These are phyloP conservation scores for Vimba vimba DNA, from an alignment of 2,113 vertebrate genomes.

Conservation along the genomic window DNA sequence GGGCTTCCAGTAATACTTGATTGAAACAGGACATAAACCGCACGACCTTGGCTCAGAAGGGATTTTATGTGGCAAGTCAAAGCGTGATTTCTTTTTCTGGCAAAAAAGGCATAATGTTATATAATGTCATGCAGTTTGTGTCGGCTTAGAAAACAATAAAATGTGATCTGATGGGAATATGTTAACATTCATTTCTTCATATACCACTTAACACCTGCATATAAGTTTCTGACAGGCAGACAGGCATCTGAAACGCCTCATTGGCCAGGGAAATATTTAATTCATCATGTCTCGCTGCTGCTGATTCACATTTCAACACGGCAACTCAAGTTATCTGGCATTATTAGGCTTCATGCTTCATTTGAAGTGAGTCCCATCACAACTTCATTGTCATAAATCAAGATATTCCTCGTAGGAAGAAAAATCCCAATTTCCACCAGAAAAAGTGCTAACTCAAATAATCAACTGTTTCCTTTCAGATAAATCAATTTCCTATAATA, in stretches of 20 bases:
- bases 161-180: conserved; percentile 20
- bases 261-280: conserved; percentile 17
- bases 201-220: conserved; percentile 14
- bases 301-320: background rate
- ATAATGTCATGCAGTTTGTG: conserved; percentile 11
- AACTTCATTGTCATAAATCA: background rate
- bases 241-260: background rate
- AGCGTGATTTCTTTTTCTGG: background rate
- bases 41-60: conserved; percentile 26
- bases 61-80: conserved; percentile 27
- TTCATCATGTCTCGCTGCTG: background rate
- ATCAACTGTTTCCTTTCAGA: background rate
- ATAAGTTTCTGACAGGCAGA: conserved; percentile 23
- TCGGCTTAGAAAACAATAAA: background rate
- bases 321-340: background rate
- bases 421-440: background rate
- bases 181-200: background rate
- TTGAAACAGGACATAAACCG: conserved; percentile 10
- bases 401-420: background rate
- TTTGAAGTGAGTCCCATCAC: background rate
- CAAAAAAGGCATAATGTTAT: conserved; percentile 37
- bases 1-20: conserved; percentile 32
- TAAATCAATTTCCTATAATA: background rate
- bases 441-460: background rate
- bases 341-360: conserved; percentile 18